A percentile compares a stretch with the other conserved stretches of the same genome.
Conservation (phyloP, 2,113 vertebrate species). For the Fregetta grallaria region DNA sequence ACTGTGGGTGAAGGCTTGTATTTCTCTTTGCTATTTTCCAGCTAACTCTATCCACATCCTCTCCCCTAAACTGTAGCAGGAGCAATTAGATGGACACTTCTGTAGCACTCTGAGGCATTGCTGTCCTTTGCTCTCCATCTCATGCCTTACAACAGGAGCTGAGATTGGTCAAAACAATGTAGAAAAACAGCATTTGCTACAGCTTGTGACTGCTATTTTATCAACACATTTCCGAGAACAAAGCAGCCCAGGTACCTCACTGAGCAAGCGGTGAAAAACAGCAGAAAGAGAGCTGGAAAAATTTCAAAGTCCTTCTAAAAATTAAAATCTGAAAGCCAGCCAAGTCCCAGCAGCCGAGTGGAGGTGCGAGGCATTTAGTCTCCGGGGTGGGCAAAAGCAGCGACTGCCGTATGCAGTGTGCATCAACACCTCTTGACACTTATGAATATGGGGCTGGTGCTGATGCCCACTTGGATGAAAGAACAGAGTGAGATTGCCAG, state of each 20-base stretch:
- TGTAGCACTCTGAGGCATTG: background rate
- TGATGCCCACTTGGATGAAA: slow-evolving; percentile 70
- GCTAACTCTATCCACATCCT: background rate
- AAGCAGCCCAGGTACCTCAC: slow-evolving; percentile 54
- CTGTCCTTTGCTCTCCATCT: background rate
- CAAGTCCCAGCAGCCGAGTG: slow-evolving; percentile 59
- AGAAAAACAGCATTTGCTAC: background rate
- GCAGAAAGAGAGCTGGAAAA: slow-evolving; percentile 49
- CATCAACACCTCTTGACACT: slow-evolving; percentile 70
- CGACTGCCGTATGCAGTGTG: slow-evolving; percentile 45
- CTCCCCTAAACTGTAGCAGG: background rate
- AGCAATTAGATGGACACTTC: background rate
- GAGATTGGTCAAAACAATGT: background rate
- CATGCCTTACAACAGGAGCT: background rate
- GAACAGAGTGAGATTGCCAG: slow-evolving; percentile 52
- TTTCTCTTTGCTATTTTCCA: background rate
- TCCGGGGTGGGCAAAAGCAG: slow-evolving; percentile 64
- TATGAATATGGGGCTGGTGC: slow-evolving; percentile 54
- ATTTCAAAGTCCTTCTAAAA: slow-evolving; percentile 65
- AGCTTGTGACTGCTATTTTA: background rate
- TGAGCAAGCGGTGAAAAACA: background rate
- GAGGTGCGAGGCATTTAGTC: slow-evolving; percentile 67
- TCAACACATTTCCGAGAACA: background rate
- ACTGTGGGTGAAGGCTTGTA: background rate
- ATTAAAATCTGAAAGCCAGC: slow-evolving; percentile 59